Evolutionary conservation across 2,888 invertebrate species (phyloP), one percentile per base, ranked within the genome.

Genomic region (Eumerus sabulonum): DNA sequence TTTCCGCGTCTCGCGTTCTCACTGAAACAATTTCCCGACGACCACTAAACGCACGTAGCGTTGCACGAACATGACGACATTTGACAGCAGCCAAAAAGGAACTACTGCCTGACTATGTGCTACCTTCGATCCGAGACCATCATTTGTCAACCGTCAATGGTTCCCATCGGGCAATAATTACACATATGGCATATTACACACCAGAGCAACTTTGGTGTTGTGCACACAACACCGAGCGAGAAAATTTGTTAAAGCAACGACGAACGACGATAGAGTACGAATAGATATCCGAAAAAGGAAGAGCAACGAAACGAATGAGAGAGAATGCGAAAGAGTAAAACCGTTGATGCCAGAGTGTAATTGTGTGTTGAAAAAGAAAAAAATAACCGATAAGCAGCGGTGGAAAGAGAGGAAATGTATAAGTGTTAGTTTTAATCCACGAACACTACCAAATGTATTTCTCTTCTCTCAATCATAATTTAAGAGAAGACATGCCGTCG

Each of bases 1-100:
- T 81, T 84, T 83, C 83, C 85, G 85, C 84, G 84, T 84, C 83
- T 84, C 86, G 84, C 84, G 83, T 83, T 84, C 82, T 73, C 83
- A 82, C 82, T 79, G 74, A 79, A 79, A 79, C 73, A 79, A 79
- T 79, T 74, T 74, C 73, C 79, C 79, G 79, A 70, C 79, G 79
- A 79, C 79, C 79, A 79, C 79, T 79, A 79, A 79, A 68, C 79
- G 63, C 64, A 79, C 74, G 79, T 74, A 74, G 68, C 79, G 70
- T 79, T 74, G 82, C 79, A 81, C 82, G 84, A 84, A 84, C 84
- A 87, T 87, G 87, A 87, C 88, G 86, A 88, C 87, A 86, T 86
- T 87, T 86, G 86, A 87, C 87, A 85, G 87, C 88, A 87, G 88
- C 87, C 86, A 86, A 85, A 87, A 88, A 88, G 88, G 87, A 88